Conservation (phyloP, 2,113 vertebrate genomes). For the Indicator maculatus region DNA sequence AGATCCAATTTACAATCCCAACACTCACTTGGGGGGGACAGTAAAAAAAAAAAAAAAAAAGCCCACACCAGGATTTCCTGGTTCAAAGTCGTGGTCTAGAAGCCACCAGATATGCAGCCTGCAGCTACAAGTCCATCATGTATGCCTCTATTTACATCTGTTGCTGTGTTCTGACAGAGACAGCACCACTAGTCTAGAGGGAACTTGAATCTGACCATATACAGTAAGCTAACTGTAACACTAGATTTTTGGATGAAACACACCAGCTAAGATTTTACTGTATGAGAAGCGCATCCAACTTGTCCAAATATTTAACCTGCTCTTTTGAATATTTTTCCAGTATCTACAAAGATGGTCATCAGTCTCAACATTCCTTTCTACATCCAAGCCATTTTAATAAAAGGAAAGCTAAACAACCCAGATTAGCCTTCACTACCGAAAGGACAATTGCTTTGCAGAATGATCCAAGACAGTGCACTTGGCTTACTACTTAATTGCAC, state of each 20-base stretch:
- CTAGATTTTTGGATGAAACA: not conserved
- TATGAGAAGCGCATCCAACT: not conserved
- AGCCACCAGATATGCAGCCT: not conserved
- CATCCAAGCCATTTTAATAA: not conserved
- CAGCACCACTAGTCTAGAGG: not conserved
- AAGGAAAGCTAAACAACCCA: not conserved
- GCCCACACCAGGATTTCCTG: not conserved
- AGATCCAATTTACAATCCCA: not conserved
- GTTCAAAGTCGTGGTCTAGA: not conserved
- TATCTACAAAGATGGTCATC: accelerated
- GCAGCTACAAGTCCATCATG: not conserved
- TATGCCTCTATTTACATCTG: not conserved
- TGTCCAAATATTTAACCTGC: not conserved
- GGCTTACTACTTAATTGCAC: not conserved
- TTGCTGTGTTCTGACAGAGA: not conserved
- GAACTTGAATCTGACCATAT: not conserved
- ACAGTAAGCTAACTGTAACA: not conserved
- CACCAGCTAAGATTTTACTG: not conserved
- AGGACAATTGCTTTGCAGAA: not conserved
- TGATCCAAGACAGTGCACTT: not conserved
- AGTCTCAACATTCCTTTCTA: not conserved
- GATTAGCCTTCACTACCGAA: not conserved
- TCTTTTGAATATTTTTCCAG: not conserved
- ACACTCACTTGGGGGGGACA: not conserved
- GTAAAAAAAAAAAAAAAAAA: not conserved